phyloP scores from a whole-genome alignment of 2,113 vertebrate species.

The Hemiscyllium ocellatum region DNA sequence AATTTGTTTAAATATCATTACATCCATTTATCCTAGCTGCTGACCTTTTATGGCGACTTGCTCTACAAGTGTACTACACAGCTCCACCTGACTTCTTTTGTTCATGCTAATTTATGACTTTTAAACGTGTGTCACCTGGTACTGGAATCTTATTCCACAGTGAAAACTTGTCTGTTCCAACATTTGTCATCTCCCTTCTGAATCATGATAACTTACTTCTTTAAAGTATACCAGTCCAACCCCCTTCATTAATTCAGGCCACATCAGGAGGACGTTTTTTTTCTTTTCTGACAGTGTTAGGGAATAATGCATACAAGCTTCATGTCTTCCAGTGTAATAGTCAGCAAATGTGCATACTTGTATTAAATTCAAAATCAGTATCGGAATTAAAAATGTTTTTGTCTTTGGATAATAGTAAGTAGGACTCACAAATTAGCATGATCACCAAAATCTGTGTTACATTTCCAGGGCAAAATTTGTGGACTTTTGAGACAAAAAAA shows the following conservation, averaged over 20 bases:
- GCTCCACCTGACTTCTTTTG: neutral
- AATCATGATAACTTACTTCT: neutral
- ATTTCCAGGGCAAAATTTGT: neutral
- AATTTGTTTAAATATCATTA: neutral
- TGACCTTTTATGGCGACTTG: conserved; percentile 8
- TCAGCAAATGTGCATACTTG: neutral
- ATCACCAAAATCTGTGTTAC: neutral
- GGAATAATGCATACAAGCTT: neutral
- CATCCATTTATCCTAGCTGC: neutral
- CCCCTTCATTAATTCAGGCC: neutral
- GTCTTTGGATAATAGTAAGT: neutral
- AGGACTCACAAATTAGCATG: neutral
- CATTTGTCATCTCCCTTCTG: neutral
- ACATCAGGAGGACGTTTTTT: neutral
- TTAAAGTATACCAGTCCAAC: neutral
- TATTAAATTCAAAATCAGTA: neutral
- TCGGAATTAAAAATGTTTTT: neutral
- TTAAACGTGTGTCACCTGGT: neutral
- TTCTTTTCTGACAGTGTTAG: neutral
- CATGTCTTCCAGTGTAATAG: neutral
- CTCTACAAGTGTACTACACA: neutral
- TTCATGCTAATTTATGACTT: neutral
- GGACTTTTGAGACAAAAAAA: neutral
- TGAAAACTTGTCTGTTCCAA: neutral
- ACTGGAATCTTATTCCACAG: neutral